Conservation (phyloP, 2,113 vertebrate genomes). For the Zapornia atra region DNA sequence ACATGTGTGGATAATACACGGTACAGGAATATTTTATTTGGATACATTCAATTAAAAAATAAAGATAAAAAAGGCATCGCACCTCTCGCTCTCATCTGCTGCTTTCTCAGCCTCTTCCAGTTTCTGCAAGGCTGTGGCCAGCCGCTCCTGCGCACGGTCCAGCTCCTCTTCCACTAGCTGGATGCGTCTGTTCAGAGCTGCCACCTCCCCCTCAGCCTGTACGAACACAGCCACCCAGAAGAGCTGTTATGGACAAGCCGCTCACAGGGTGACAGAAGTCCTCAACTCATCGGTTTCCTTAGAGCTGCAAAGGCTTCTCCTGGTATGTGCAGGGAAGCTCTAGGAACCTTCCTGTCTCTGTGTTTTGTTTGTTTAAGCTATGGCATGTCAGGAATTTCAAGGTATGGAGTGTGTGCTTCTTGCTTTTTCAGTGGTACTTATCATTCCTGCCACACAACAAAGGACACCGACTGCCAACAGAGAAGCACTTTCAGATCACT, state of each 20-base stretch:
- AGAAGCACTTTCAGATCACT: background rate
- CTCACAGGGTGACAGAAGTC: rapidly evolving
- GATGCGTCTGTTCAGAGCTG: slow-evolving; percentile 92
- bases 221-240: background rate
- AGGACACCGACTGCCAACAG: rapidly evolving
- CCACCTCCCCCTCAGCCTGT: slow-evolving; percentile 94
- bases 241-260: background rate
- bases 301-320: background rate
- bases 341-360: background rate
- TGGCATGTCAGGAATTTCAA: slow-evolving; percentile 56
- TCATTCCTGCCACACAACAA: background rate
- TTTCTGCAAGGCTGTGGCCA: slow-evolving; percentile 93
- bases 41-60: background rate
- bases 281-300: background rate
- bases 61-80: too few relatives aligned
- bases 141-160: slow-evolving; percentile 93
- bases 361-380: background rate
- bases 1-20: background rate
- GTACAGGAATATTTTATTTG: background rate
- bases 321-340: background rate
- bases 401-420: background rate
- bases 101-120: slow-evolving; percentile 96
- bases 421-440: background rate
- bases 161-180: slow-evolving; percentile 97
- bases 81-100: slow-evolving; percentile 96